phyloP scores from a whole-genome alignment of 1,140 invertebrate species.

The Drosophila ambigua region DNA sequence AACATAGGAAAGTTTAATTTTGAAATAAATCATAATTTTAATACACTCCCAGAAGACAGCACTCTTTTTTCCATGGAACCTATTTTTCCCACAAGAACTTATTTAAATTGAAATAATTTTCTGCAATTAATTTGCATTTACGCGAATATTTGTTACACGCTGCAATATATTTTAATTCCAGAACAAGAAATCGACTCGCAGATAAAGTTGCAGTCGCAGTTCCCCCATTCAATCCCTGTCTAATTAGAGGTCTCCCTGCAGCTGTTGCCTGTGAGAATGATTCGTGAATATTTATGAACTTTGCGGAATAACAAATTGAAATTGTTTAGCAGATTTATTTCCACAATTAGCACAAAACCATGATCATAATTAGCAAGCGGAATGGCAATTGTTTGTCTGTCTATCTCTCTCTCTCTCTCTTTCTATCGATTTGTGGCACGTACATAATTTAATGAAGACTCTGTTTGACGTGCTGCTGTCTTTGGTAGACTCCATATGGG shows the following conservation, averaged over 20 bases:
- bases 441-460: conserved; percentile 63
- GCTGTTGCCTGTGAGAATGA: conserved; percentile 23
- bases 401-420: conserved; percentile 8
- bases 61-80: background rate
- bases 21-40: no score
- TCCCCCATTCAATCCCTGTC: conserved; percentile 33
- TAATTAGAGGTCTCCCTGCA: conserved; percentile 61
- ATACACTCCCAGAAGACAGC: no score
- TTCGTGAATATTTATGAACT: conserved; percentile 72
- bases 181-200: conserved; percentile 24
- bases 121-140: conserved; percentile 59
- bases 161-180: conserved; percentile 64
- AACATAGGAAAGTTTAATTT: no score
- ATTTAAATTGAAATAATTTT: conserved; percentile 34
- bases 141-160: conserved; percentile 53
- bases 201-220: no score
- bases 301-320: conserved; percentile 65
- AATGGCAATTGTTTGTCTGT: no score
- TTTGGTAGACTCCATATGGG: conserved; percentile 23
- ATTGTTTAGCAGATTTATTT: conserved; percentile 74
- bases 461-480: conserved; percentile 37
- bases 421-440: conserved; percentile 57
- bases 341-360: conserved; percentile 55
- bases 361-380: conserved; percentile 55
- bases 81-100: background rate